A percentile compares a stretch with the other conserved stretches of the same genome.
Conservation (phyloP, 2,113 vertebrate species). For the Pogonocichla stellata region DNA sequence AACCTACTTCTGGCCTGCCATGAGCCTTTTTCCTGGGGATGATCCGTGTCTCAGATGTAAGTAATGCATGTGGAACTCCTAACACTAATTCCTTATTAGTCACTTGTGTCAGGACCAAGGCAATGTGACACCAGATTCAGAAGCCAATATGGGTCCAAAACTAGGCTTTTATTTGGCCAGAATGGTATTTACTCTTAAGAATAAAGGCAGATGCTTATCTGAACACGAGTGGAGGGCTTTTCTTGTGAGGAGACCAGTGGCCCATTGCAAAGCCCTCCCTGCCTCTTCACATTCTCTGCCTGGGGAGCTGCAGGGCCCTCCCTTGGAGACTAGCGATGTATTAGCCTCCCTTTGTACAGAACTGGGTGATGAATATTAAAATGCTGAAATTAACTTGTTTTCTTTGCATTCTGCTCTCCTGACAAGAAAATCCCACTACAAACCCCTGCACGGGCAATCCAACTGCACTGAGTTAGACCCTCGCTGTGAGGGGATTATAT, state of each 20-base stretch:
- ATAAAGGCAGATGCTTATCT: background rate
- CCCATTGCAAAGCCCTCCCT: background rate
- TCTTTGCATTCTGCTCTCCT: conserved; percentile 15
- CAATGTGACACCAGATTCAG: background rate
- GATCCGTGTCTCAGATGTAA: accelerated
- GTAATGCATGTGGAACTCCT: background rate
- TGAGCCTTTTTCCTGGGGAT: background rate
- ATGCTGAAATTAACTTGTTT: conserved; percentile 42
- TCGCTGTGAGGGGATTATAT: conserved; percentile 47
- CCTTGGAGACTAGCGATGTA: background rate
- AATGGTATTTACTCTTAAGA: background rate
- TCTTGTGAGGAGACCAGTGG: background rate
- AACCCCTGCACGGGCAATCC: background rate
- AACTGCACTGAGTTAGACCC: background rate
- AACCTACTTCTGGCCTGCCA: background rate
- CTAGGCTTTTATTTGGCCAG: background rate
- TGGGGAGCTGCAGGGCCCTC: background rate
- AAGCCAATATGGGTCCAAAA: background rate
- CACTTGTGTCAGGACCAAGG: background rate
- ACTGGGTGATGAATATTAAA: conserved; percentile 12
- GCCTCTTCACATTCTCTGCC: background rate
- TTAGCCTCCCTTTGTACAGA: background rate
- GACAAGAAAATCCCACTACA: conserved; percentile 41
- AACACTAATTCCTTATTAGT: background rate
- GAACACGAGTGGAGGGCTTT: background rate